Conservation (phyloP, 2,797 vertebrate species). For the Sphenodon punctatus region DNA sequence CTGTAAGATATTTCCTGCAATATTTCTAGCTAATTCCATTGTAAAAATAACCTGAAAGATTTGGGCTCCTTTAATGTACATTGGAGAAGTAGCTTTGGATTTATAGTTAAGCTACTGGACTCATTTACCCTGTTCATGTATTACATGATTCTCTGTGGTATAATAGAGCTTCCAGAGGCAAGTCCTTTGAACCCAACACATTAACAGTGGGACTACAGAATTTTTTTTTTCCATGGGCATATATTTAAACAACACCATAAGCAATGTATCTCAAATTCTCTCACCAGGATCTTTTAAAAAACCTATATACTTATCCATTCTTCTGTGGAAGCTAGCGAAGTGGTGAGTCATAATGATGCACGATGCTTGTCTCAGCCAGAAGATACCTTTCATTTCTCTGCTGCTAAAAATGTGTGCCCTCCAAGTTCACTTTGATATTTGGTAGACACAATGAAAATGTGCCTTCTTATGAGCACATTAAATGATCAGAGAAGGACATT, state of each 20-base stretch:
- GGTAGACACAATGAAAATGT: constrained; percentile 9
- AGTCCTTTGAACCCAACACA: neutral
- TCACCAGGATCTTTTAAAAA: neutral
- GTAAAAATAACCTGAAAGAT: neutral
- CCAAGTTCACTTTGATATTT: constrained; percentile 41
- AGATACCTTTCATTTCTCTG: constrained; percentile 7
- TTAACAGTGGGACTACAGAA: neutral
- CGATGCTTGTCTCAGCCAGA: constrained; percentile 2
- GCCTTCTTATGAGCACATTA: neutral
- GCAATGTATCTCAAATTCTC: neutral
- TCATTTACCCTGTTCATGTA: neutral
- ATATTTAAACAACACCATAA: neutral
- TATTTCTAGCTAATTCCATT: neutral
- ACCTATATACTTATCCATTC: neutral
- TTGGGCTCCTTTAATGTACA: neutral
- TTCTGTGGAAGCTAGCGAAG: neutral
- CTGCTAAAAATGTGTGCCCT: constrained; percentile 8
- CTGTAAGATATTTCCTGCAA: neutral
- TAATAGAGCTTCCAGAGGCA: neutral
- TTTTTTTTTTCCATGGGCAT: neutral
- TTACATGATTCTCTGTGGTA: neutral
- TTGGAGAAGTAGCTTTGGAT: neutral
- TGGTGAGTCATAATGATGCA: constrained; percentile 8
- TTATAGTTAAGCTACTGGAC: neutral
- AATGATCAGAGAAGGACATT: constrained; percentile 2